Conservation (phyloP, 2,113 vertebrate genomes). For the Mystacornis crossleyi region DNA sequence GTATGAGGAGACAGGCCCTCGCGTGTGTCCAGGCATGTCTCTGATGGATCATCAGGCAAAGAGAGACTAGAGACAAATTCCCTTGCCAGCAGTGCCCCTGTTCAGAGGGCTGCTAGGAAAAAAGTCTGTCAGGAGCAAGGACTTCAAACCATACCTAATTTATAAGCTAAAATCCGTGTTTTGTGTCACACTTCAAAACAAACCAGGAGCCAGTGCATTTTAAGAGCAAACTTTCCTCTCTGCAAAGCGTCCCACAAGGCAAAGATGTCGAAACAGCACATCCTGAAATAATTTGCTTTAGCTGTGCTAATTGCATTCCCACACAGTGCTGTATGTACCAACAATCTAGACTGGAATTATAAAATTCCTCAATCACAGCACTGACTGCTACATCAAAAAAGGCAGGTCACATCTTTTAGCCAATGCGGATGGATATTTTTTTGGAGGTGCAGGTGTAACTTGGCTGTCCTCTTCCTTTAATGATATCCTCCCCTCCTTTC, state of each 20-base stretch:
- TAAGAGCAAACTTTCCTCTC: neutral
- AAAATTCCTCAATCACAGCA: neutral
- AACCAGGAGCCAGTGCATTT: neutral
- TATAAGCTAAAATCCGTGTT: neutral
- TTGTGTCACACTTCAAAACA: neutral
- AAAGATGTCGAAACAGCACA: neutral
- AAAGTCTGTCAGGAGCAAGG: neutral
- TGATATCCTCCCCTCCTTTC: accelerated
- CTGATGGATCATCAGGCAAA: neutral
- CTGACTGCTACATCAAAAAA: neutral
- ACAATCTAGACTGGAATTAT: neutral
- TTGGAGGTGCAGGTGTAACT: neutral
- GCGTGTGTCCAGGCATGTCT: accelerated
- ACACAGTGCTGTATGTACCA: neutral
- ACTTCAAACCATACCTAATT: neutral
- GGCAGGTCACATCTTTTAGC: neutral
- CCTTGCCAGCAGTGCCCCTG: neutral
- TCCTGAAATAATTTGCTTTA: neutral
- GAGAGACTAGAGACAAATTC: neutral
- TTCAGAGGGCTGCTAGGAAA: neutral
- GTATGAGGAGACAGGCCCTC: neutral
- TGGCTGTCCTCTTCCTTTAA: neutral
- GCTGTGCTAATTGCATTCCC: neutral
- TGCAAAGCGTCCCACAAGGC: neutral
- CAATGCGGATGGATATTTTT: neutral